A percentile compares a stretch with the other conserved stretches of the same genome.
Conservation (phyloP, 2,888 invertebrate genomes). For the Platycheirus albimanus region DNA sequence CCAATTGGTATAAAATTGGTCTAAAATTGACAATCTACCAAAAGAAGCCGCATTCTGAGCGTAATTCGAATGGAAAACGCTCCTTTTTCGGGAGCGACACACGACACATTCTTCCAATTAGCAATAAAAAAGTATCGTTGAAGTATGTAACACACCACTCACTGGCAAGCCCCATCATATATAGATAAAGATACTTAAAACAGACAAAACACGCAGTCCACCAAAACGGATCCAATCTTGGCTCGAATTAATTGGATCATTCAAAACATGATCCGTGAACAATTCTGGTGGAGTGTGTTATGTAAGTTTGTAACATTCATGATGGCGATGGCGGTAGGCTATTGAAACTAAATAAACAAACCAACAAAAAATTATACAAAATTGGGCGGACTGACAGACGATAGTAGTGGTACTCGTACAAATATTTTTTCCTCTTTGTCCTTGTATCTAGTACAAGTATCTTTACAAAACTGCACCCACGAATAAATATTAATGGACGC, state of each 20-base stretch:
- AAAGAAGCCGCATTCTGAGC: slow-evolving; percentile 26
- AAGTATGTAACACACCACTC: no score
- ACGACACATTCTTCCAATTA: slow-evolving; percentile 54
- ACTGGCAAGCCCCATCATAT: background rate
- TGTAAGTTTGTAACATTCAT: slow-evolving; percentile 21
- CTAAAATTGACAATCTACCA: slow-evolving; percentile 17
- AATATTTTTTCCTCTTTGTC: slow-evolving; percentile 5
- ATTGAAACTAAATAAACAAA: background rate
- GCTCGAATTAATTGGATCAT: slow-evolving; percentile 47
- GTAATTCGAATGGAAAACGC: slow-evolving; percentile 25
- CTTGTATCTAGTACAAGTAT: slow-evolving; percentile 15
- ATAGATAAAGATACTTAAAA: background rate
- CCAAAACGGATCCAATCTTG: slow-evolving; percentile 31
- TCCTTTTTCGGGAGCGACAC: slow-evolving; percentile 49
- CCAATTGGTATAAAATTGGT: slow-evolving; percentile 30
- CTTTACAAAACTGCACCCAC: slow-evolving; percentile 36
- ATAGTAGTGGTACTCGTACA: background rate
- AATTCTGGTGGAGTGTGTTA: slow-evolving; percentile 20
- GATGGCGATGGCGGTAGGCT: slow-evolving; percentile 6
- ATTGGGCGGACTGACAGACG: slow-evolving; percentile 8
- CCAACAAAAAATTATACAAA: slow-evolving; percentile 14
- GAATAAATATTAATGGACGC: slow-evolving; percentile 10
- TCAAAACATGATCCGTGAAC: slow-evolving; percentile 32
- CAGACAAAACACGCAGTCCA: background rate
- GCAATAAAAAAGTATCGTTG: no score